Percentiles rank a stretch among this genome's conserved stretches.
Conservation (phyloP, 92 coral and sea anemone genomes). For the Phymanthus crucifer region DNA sequence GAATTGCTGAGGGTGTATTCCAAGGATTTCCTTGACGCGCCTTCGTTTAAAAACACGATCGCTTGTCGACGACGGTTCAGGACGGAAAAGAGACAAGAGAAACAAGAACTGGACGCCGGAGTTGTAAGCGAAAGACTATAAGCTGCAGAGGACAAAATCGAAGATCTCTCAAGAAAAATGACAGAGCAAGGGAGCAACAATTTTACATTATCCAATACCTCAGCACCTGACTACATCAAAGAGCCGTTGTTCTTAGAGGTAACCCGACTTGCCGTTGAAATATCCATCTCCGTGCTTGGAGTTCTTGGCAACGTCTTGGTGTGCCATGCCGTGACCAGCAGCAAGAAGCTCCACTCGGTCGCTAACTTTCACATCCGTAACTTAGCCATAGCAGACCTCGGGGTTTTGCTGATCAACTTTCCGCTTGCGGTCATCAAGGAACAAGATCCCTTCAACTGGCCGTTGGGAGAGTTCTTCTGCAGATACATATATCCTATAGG, state of each 20-base stretch:
- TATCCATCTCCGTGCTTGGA: conserved; percentile 55
- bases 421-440: conserved; percentile 71
- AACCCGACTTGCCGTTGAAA: conserved; percentile 43
- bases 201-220: conserved; percentile 6
- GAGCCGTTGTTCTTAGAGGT: conserved; percentile 54
- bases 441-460: conserved; percentile 57
- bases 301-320: conserved; percentile 68
- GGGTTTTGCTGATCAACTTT: conserved; percentile 60
- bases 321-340: conserved; percentile 54
- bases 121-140: not conserved
- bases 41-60: not conserved
- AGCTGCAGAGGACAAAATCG: not conserved
- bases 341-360: conserved; percentile 56
- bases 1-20: not conserved
- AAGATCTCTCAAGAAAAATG: not conserved
- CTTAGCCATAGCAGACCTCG: conserved; percentile 74
- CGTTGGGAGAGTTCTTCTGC: conserved; percentile 66
- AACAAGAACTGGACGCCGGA: not conserved
- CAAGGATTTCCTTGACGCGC: not conserved
- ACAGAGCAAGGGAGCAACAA: not conserved
- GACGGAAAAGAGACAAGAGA: not conserved
- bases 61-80: not conserved
- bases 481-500: conserved; percentile 49
- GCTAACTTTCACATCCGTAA: conserved; percentile 63
- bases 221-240: conserved; percentile 13